Conservation (phyloP, 1,140 invertebrate species). For the Caenorhabditis inopinata region DNA sequence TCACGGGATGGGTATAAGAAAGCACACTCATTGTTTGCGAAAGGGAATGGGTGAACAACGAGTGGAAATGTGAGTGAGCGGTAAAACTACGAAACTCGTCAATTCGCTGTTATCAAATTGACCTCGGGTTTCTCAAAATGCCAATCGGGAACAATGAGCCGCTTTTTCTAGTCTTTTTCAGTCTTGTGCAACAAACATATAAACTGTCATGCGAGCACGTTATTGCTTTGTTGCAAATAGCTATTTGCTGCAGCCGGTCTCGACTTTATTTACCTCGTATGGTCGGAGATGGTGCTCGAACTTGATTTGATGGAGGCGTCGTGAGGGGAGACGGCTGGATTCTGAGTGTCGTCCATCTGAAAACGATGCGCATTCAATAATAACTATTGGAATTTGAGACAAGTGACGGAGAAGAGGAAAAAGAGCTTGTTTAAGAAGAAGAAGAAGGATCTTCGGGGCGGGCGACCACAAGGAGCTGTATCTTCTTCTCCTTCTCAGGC, state of each 20-base stretch:
- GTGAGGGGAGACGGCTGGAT: slow-evolving; percentile 38
- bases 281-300: slow-evolving; percentile 41
- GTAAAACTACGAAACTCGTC: slow-evolving; percentile 16
- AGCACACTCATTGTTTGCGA: slow-evolving; percentile 32
- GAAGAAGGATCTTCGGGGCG: slow-evolving; percentile 12
- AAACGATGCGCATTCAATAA: neutral
- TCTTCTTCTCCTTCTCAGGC: slow-evolving; percentile 1
- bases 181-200: neutral
- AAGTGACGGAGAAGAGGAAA: neutral
- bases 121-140: neutral
- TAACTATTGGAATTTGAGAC: slow-evolving; percentile 5
- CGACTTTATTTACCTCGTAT: slow-evolving; percentile 36
- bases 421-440: slow-evolving; percentile 2
- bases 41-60: neutral
- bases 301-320: slow-evolving; percentile 42
- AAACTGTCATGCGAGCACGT: neutral
- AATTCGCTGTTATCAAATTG: neutral
- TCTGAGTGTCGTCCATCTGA: slow-evolving; percentile 38
- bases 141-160: neutral
- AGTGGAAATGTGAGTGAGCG: neutral
- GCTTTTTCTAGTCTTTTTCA: neutral
- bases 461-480: neutral
- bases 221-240: neutral
- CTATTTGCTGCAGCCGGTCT: neutral
- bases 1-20: slow-evolving; percentile 4